phyloP scores from a whole-genome alignment of 2,888 invertebrate species.

The Cheilosia soror region DNA sequence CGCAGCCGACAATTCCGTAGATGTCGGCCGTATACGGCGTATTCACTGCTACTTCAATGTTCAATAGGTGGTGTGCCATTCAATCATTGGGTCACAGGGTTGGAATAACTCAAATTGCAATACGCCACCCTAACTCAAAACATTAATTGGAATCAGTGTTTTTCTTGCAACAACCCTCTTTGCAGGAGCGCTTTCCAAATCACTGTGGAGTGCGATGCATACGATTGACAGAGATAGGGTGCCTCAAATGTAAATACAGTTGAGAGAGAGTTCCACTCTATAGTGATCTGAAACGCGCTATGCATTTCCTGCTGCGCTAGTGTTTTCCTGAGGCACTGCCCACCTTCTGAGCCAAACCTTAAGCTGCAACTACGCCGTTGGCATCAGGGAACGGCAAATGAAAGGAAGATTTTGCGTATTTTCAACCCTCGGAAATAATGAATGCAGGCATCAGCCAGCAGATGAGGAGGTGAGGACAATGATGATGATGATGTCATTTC shows the following conservation, averaged over 20 bases:
- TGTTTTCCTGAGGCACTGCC: slow-evolving; percentile 29
- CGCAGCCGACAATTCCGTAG: slow-evolving; percentile 27
- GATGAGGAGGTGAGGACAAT: slow-evolving; percentile 57
- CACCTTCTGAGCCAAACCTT: slow-evolving; percentile 49
- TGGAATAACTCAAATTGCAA: slow-evolving; percentile 50
- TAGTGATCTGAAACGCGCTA: background rate
- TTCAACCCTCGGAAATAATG: slow-evolving; percentile 47
- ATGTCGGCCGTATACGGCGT: slow-evolving; percentile 2
- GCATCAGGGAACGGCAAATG: background rate
- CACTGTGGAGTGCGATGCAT: too few species aligned
- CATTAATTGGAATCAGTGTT: slow-evolving; percentile 61
- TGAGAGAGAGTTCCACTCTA: too few species aligned
- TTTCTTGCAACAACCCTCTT: background rate
- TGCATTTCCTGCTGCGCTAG: slow-evolving; percentile 56
- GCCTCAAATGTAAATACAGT: too few species aligned
- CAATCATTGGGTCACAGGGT: slow-evolving; percentile 47
- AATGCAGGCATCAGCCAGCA: slow-evolving; percentile 43
- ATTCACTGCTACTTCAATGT: slow-evolving; percentile 50
- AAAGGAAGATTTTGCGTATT: slow-evolving; percentile 60
- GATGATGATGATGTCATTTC: slow-evolving; percentile 69
- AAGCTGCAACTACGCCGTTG: slow-evolving; percentile 12
- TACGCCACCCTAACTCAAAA: slow-evolving; percentile 26
- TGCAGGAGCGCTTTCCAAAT: background rate
- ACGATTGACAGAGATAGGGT: too few species aligned
- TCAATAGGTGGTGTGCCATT: slow-evolving; percentile 61